These are phyloP conservation scores for Mallotus villosus DNA, from an alignment of 2,797 vertebrate genomes.

Conservation along the genomic window DNA sequence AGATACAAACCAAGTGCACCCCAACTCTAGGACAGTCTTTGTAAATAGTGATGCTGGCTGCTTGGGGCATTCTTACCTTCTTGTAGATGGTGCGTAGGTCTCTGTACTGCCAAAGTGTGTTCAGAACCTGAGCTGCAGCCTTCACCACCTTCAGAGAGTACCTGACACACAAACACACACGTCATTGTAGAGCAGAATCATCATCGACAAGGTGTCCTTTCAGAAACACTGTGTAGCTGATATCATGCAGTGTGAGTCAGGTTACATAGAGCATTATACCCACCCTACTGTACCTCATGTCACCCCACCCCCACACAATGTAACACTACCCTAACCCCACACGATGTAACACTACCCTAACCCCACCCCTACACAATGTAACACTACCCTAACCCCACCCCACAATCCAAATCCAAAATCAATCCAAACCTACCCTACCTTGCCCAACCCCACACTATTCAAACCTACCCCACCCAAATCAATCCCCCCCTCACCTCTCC, in stretches of 20 bases:
- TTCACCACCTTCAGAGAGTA: slow-evolving; percentile 97
- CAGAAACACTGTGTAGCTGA: slow-evolving; percentile 17
- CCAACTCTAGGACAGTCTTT: too few species aligned
- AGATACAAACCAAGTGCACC: neutral
- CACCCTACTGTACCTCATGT: too few species aligned
- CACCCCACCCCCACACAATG: too few species aligned
- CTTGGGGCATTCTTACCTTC: slow-evolving; percentile 78
- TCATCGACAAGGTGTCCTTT: slow-evolving; percentile 16
- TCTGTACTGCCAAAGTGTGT: slow-evolving; percentile 95
- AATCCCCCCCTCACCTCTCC: slow-evolving; percentile 26
- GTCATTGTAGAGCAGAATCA: slow-evolving; percentile 10
- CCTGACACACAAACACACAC: slow-evolving; percentile 65
- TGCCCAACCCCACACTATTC: too few species aligned
- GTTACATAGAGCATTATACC: too few species aligned
- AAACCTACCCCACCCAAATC: too few species aligned
- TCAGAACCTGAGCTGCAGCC: slow-evolving; percentile 95
- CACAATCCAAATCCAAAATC: too few species aligned
- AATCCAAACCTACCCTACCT: too few species aligned
- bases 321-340: too few species aligned
- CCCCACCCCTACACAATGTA: too few species aligned
- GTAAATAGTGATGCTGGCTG: neutral
- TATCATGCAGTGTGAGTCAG: slow-evolving; percentile 6
- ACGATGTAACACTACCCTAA: too few species aligned
- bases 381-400: too few species aligned
- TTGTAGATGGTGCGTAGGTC: slow-evolving; percentile 98